A percentile compares a stretch with the other conserved stretches of the same genome.
These are phyloP conservation scores for Tuberolachnus salignus DNA, from an alignment of 2,888 invertebrate genomes.

Conservation along the genomic window DNA sequence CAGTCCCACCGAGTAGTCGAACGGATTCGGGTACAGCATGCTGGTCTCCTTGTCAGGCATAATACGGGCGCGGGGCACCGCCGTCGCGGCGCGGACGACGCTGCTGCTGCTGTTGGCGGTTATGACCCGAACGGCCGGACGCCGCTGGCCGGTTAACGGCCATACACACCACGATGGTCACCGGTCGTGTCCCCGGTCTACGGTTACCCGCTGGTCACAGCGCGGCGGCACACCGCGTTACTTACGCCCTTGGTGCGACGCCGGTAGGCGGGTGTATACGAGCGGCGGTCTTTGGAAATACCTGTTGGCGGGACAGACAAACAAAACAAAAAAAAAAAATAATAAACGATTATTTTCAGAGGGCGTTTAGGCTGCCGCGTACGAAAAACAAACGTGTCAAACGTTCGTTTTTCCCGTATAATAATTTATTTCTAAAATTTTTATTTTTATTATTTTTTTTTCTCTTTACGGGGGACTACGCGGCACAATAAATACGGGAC, in stretches of 20 bases:
- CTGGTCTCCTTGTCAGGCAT: constrained; percentile 53
- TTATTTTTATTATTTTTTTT: not conserved
- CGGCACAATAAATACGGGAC: not conserved
- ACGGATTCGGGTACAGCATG: constrained; percentile 53
- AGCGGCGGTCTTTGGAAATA: not conserved
- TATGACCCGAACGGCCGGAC: constrained; percentile 10
- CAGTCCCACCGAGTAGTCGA: constrained; percentile 49
- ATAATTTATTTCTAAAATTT: too few relatives aligned
- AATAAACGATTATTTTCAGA: too few relatives aligned
- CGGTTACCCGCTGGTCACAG: not conserved
- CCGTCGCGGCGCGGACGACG: not conserved
- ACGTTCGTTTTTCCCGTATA: too few relatives aligned
- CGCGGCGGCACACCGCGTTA: not conserved
- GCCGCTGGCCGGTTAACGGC: constrained; percentile 42
- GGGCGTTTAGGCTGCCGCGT: not conserved
- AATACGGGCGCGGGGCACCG: not conserved
- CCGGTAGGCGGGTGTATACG: not conserved
- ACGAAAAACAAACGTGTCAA: constrained; percentile 14
- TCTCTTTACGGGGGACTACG: too few relatives aligned
- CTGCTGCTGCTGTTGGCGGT: not conserved
- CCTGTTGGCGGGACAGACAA: not conserved
- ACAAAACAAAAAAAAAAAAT: not conserved
- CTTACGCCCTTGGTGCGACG: not conserved
- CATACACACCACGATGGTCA: constrained; percentile 27
- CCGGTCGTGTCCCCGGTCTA: not conserved